Evolutionary conservation across 2,797 vertebrate species (phyloP).

Genomic region (Danio jaintianensis): DNA sequence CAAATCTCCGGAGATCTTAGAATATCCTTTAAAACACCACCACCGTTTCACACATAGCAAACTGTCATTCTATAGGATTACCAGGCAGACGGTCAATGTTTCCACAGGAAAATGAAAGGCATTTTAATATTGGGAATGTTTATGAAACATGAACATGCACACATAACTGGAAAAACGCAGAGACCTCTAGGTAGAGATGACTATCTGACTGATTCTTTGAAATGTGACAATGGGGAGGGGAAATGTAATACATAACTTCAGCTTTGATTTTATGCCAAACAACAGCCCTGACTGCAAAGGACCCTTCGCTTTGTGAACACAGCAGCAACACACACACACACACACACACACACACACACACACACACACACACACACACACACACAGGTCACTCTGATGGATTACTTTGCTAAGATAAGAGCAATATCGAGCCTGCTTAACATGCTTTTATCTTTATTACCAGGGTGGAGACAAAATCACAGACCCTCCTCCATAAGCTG

Average conservation of each 20-base stretch:
- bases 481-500: conserved; percentile 44
- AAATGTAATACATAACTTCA: conserved; percentile 29
- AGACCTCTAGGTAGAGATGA: conserved; percentile 13
- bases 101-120: conserved; percentile 10
- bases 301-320: conserved; percentile 16
- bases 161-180: neutral
- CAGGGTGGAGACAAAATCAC: conserved; percentile 46
- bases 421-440: conserved; percentile 59
- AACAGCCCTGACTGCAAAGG: neutral
- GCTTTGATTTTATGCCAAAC: conserved; percentile 4
- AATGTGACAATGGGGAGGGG: conserved; percentile 1
- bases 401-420: conserved; percentile 61
- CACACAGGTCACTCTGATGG: conserved; percentile 49
- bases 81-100: neutral
- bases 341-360: too few species aligned
- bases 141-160: neutral
- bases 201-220: conserved; percentile 15
- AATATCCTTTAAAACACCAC: neutral
- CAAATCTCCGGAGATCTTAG: conserved; percentile 15
- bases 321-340: conserved; percentile 9
- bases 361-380: neutral
- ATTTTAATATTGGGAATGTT: neutral
- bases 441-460: conserved; percentile 66
- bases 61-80: neutral
- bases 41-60: neutral